Evolutionary conservation across 1,140 invertebrate species (phyloP), one percentile per base, ranked within the genome.

Genomic region (Drosophila pallidifrons): DNA sequence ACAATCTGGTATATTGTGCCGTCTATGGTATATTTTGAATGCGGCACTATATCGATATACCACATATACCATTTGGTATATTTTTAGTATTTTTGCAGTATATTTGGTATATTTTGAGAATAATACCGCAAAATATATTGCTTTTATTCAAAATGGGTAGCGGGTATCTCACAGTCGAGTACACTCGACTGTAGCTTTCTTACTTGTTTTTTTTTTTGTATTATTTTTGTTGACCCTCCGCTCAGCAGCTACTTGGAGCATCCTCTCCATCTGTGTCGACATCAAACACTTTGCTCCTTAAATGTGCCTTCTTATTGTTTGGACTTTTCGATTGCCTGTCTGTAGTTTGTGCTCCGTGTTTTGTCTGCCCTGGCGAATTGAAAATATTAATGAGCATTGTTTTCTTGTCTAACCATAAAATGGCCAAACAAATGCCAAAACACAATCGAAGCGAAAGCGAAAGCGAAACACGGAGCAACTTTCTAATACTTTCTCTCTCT

Each of bases 331-430:
- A 65, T 58, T 66, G 63, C 30, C 51, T 43, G 41, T 7, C 41
- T 35, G 47, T 20, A 49, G 6, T n/a, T n/a, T 13, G 7, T 8
- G 13, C 16, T 64, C 11, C 2, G 15, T 46, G 41, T 51, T 47
- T 47, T 51, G 43, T 47, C 20, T 63, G 28, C 46, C 60, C 32
- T n/a, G 54, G 32, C 32, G 46, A 70, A 61, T 64, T 54, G 59
- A 64, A 70, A 70, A 70, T 70, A 64, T 63, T 64, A 70, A 70
- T 70, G 68, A 70, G 59, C 28, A 35, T 43, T 63, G 30, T 46
- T 54, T 20, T 25, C 20, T 25, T 38, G 28, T 5, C n/a, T 28
- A 25, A 7, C 38, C 35, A 52, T 52, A 32, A 52, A n/a, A 45
- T 61, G 47, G 16, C 25, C 32, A 30, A 30, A 69, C 38, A 41